A percentile compares a stretch with the other conserved stretches of the same genome.
These are phyloP conservation scores for Malachius bipustulatus DNA, from an alignment of 2,888 invertebrate genomes.

Conservation along the genomic window DNA sequence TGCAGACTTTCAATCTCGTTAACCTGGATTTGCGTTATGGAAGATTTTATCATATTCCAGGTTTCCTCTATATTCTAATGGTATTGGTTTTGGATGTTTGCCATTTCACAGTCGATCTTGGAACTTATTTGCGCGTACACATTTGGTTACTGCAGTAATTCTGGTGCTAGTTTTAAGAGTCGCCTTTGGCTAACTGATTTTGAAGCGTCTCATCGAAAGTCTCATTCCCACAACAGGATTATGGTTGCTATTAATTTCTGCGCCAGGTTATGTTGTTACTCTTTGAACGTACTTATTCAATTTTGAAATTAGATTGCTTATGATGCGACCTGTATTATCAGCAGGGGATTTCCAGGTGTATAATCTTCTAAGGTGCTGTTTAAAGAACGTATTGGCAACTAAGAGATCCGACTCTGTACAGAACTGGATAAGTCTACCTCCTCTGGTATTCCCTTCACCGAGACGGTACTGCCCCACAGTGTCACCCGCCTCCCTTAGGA, in stretches of 20 bases:
- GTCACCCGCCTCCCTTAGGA: too few species aligned
- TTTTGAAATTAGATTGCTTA: not conserved
- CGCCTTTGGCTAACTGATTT: not conserved
- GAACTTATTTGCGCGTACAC: not conserved
- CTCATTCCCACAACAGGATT: not conserved
- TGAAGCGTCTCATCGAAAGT: not conserved
- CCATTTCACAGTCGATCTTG: too few species aligned
- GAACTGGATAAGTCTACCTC: slow-evolving; percentile 18
- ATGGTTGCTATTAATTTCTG: not conserved
- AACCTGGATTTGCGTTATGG: too few species aligned
- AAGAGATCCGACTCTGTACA: slow-evolving; percentile 17
- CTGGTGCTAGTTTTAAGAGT: not conserved
- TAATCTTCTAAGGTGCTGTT: slow-evolving; percentile 17
- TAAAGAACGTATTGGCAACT: slow-evolving; percentile 10
- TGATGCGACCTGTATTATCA: not conserved
- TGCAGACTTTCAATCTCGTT: not conserved
- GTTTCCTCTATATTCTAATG: too few species aligned
- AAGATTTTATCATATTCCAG: not conserved
- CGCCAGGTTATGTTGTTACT: not conserved
- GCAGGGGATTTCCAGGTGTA: slow-evolving; percentile 19
- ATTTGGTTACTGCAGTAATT: not conserved
- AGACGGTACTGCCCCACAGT: slow-evolving; percentile 16
- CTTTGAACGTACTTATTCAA: not conserved
- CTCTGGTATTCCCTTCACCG: slow-evolving; percentile 18
- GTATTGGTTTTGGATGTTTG: too few species aligned